Percentiles rank a stretch among this genome's conserved stretches.
These are phyloP conservation scores for Liodrosophila aerea DNA, from an alignment of 2,888 invertebrate species.

Conservation along the genomic window DNA sequence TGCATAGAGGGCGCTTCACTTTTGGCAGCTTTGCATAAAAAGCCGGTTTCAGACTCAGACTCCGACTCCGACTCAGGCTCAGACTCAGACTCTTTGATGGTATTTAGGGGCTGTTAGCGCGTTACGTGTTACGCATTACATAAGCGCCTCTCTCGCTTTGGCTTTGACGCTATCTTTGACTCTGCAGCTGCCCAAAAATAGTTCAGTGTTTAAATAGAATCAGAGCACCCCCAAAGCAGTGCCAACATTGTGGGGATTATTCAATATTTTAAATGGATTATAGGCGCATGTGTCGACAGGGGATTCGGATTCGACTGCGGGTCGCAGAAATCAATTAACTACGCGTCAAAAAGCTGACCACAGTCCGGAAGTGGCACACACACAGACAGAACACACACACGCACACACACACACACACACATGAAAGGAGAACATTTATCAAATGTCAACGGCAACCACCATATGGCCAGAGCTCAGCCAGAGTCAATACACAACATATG, in stretches of 20 bases:
- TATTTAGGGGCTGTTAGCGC: conserved; percentile 67
- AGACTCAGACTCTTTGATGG: conserved; percentile 7
- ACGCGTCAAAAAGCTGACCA: conserved; percentile 58
- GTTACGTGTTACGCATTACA: conserved; percentile 44
- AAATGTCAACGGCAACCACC: conserved; percentile 61
- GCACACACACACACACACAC: conserved; percentile 4
- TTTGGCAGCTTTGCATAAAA: conserved; percentile 73
- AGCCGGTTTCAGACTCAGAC: conserved; percentile 65
- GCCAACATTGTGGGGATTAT: too few relatives aligned
- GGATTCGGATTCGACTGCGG: conserved; percentile 12
- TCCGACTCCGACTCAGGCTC: too few relatives aligned
- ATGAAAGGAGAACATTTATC: conserved; percentile 58
- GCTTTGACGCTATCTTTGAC: background rate
- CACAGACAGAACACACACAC: conserved; percentile 12
- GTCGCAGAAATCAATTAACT: conserved; percentile 73
- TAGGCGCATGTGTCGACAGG: conserved; percentile 44
- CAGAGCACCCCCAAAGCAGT: conserved; percentile 1
- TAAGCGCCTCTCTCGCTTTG: conserved; percentile 35
- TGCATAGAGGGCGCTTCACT: conserved; percentile 17
- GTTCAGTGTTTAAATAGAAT: conserved; percentile 40
- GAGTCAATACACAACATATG: conserved; percentile 53
- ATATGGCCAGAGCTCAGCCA: conserved; percentile 57
- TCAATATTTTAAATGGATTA: conserved; percentile 64
- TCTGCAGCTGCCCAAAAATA: conserved; percentile 39
- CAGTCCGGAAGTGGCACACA: conserved; percentile 53